These are phyloP conservation scores for Carcharodon carcharias DNA, from an alignment of 2,797 vertebrate species.

Conservation along the genomic window DNA sequence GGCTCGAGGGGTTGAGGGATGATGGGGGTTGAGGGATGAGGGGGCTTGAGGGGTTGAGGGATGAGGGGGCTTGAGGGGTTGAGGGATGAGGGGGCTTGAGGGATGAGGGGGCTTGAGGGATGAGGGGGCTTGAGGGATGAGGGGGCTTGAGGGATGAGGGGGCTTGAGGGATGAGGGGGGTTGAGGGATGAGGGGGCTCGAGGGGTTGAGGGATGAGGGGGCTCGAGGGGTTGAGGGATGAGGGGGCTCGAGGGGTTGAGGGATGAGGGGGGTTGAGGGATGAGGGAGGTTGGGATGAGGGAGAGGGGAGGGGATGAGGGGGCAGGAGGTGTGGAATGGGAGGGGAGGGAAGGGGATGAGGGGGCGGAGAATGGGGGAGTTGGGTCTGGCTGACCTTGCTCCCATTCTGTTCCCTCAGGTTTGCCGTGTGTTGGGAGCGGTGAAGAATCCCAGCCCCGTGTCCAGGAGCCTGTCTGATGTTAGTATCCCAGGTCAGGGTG, in stretches of 20 bases:
- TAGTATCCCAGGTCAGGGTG: background rate
- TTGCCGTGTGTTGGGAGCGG: constrained; percentile 66
- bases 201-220: background rate
- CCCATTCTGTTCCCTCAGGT: constrained; percentile 56
- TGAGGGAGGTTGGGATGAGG: too few species aligned
- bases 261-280: too few species aligned
- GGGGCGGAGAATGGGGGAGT: background rate
- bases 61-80: too few species aligned
- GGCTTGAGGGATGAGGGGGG: background rate
- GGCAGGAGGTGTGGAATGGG: background rate
- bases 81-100: too few species aligned
- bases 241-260: too few species aligned
- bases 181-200: background rate
- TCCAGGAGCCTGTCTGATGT: constrained; percentile 49
- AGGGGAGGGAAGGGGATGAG: background rate
- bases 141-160: too few species aligned
- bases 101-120: too few species aligned
- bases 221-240: background rate
- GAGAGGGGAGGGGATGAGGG: too few species aligned
- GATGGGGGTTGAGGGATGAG: too few species aligned
- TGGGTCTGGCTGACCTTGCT: background rate
- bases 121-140: too few species aligned
- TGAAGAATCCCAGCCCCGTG: constrained; percentile 67
- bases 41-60: too few species aligned
- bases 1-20: too few species aligned